Conservation (phyloP, 2,113 vertebrate genomes). For the Thamnaconus septentrionalis region DNA sequence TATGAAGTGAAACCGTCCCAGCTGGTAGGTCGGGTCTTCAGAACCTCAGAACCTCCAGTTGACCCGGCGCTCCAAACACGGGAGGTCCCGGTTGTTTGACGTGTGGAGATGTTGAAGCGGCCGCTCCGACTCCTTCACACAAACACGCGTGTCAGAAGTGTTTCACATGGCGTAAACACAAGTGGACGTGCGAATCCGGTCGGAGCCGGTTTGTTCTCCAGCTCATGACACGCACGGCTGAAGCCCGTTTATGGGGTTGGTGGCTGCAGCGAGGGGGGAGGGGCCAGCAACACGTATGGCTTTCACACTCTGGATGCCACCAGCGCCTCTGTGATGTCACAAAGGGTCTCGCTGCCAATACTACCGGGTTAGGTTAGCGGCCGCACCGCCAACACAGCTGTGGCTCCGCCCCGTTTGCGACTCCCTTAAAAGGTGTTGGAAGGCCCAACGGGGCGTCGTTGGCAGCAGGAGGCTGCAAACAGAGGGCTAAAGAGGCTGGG, state of each 20-base stretch:
- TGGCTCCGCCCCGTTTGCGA: too few relatives aligned
- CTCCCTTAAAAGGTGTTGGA: too few relatives aligned
- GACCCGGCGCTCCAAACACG: constrained; percentile 6
- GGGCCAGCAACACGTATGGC: too few relatives aligned
- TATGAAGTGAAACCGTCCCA: too few relatives aligned
- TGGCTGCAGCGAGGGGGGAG: too few relatives aligned
- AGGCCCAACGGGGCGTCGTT: too few relatives aligned
- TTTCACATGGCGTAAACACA: constrained; percentile 15
- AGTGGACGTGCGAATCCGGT: background rate
- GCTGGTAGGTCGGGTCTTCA: background rate
- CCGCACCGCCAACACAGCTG: background rate
- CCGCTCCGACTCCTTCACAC: background rate
- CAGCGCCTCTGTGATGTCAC: too few relatives aligned
- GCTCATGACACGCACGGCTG: constrained; percentile 28
- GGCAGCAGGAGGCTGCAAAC: too few relatives aligned
- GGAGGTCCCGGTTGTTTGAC: constrained; percentile 13
- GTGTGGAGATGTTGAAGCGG: constrained; percentile 2
- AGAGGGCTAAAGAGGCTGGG: too few relatives aligned
- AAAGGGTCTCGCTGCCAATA: background rate
- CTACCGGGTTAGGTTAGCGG: background rate
- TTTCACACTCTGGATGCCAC: too few relatives aligned
- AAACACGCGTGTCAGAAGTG: background rate
- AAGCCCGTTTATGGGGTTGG: constrained; percentile 1
- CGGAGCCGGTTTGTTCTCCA: background rate
- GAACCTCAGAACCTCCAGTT: background rate